phyloP scores from a whole-genome alignment of 2,797 vertebrate genomes.

The Diglossa cyanea region DNA sequence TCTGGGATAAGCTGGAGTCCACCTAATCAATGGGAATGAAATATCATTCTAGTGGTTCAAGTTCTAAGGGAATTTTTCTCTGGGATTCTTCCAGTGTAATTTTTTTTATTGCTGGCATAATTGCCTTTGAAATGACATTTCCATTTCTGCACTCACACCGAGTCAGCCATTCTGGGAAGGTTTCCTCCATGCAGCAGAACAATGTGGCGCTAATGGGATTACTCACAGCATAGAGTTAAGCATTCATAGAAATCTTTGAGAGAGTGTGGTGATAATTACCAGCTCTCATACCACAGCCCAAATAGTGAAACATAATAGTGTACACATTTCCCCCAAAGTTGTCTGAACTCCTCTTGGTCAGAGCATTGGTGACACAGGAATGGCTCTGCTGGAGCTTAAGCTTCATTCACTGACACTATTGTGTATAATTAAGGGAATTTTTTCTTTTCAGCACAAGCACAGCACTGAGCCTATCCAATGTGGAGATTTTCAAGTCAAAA shows the following conservation, averaged over 20 bases:
- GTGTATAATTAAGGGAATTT: not conserved
- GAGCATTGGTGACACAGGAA: not conserved
- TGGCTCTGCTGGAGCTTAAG: not conserved
- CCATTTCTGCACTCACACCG: not conserved
- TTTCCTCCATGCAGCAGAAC: not conserved
- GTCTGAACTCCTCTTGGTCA: not conserved
- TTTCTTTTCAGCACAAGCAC: not conserved
- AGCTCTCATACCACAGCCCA: not conserved
- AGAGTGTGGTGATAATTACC: not conserved
- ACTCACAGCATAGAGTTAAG: not conserved
- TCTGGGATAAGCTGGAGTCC: not conserved
- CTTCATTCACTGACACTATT: not conserved
- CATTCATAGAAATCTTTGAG: not conserved
- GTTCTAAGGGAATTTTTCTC: not conserved
- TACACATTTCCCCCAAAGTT: not conserved
- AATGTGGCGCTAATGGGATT: conserved; percentile 27
- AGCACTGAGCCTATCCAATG: not conserved
- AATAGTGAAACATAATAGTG: not conserved
- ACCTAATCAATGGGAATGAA: not conserved
- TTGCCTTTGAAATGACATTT: conserved; percentile 8
- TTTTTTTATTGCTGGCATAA: not conserved
- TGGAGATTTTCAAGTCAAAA: not conserved
- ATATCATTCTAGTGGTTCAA: not conserved
- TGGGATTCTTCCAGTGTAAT: not conserved
- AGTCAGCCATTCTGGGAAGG: not conserved